These are phyloP conservation scores for Leucophenga maculata DNA, from an alignment of 2,888 invertebrate species.

Conservation along the genomic window DNA sequence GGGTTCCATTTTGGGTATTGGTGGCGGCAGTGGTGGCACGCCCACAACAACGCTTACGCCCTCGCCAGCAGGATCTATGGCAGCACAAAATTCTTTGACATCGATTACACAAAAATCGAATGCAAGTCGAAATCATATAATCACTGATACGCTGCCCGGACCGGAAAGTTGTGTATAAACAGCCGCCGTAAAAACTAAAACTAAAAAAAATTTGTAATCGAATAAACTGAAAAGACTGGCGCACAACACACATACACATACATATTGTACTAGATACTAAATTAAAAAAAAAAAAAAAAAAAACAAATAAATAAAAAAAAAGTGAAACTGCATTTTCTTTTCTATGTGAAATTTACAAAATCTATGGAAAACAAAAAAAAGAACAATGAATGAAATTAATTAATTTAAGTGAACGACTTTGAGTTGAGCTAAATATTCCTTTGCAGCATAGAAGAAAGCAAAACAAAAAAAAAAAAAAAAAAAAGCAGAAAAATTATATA, in stretches of 20 bases:
- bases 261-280: not conserved
- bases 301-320: too few species aligned
- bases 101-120: conserved; percentile 70
- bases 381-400: not conserved
- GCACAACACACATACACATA: conserved; percentile 47
- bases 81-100: conserved; percentile 42
- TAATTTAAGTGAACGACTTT: not conserved
- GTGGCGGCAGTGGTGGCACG: conserved; percentile 43
- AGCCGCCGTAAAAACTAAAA: conserved; percentile 44
- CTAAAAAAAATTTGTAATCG: conserved; percentile 9
- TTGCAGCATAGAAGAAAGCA: conserved; percentile 2
- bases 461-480: not conserved
- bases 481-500: too few species aligned
- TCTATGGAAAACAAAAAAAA: conserved; percentile 2
- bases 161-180: conserved; percentile 91
- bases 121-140: conserved; percentile 81
- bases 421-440: not conserved
- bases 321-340: not conserved
- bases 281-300: too few species aligned
- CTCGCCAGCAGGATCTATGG: conserved; percentile 39
- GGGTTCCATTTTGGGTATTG: conserved; percentile 43
- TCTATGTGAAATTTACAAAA: not conserved
- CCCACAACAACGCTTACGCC: conserved; percentile 46
- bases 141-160: conserved; percentile 88
- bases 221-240: conserved; percentile 56